Evolutionary conservation across 2,888 invertebrate genomes (phyloP).

Genomic region (Entomobrya multifasciata): DNA sequence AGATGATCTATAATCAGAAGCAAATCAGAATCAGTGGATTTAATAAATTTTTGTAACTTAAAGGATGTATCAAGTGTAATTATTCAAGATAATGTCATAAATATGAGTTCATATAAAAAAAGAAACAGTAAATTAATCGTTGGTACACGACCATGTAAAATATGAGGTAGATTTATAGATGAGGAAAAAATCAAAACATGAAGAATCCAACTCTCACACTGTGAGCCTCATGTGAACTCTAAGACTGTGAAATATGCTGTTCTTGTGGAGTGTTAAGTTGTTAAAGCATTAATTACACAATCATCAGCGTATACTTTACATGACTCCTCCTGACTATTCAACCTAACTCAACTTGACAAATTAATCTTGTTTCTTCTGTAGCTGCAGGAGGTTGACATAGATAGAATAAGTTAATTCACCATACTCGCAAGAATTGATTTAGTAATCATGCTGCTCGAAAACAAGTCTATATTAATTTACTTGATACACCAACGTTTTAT

Average conservation of each 20-base stretch:
- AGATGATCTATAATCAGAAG: too few relatives aligned
- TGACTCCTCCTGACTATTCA: constrained; percentile 17
- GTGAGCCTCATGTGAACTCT: constrained; percentile 58
- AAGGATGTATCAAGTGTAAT: too few relatives aligned
- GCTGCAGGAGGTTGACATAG: constrained; percentile 62
- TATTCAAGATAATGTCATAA: too few relatives aligned
- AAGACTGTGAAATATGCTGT: constrained; percentile 57
- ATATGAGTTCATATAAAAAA: too few relatives aligned
- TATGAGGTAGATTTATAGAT: constrained; percentile 47
- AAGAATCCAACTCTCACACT: constrained; percentile 59
- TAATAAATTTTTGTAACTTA: too few relatives aligned
- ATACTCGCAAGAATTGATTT: constrained; percentile 39
- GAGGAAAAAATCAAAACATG: constrained; percentile 26
- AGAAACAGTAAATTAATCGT: not conserved
- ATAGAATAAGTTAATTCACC: constrained; percentile 66
- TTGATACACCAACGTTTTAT: too few relatives aligned
- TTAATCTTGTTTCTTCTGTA: constrained; percentile 62
- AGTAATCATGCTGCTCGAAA: constrained; percentile 22
- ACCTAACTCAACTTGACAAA: constrained; percentile 55
- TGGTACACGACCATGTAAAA: not conserved
- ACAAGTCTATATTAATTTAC: too few relatives aligned
- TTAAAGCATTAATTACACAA: constrained; percentile 61
- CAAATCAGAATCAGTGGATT: too few relatives aligned
- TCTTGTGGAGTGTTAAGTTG: constrained; percentile 55
- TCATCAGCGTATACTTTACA: constrained; percentile 21